Conservation (phyloP, 2,888 invertebrate genomes). For the Parnassius apollo region DNA sequence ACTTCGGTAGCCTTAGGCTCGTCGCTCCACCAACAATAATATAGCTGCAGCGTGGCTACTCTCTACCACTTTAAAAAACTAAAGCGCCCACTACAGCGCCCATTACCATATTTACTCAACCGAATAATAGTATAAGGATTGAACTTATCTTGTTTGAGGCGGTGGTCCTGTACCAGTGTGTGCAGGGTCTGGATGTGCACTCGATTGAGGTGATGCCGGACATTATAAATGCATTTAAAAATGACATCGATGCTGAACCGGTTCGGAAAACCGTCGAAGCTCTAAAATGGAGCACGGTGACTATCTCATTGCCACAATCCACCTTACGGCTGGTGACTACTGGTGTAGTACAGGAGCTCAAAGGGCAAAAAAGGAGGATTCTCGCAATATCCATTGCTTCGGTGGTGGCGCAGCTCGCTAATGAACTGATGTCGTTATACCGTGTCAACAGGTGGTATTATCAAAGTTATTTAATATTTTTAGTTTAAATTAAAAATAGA, state of each 20-base stretch:
- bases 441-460: conserved; percentile 95
- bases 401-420: conserved; percentile 92
- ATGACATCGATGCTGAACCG: conserved; percentile 87
- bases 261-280: conserved; percentile 93
- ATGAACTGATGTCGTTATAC: conserved; percentile 85
- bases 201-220: conserved; percentile 88
- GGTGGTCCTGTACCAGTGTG: conserved; percentile 89
- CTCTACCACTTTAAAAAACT: no score
- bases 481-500: conserved; percentile 39
- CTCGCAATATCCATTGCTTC: conserved; percentile 95
- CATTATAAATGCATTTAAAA: conserved; percentile 88
- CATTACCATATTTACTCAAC: conserved; percentile 84
- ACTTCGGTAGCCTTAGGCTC: no score
- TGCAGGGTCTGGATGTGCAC: conserved; percentile 86
- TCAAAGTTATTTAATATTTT: conserved; percentile 46
- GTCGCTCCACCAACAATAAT: no score
- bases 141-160: conserved; percentile 95
- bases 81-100: conserved; percentile 80
- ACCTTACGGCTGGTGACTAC: conserved; percentile 90
- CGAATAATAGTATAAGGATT: conserved; percentile 89
- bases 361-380: conserved; percentile 89
- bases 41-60: no score
- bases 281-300: conserved; percentile 96
- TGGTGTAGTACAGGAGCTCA: conserved; percentile 90
- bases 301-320: conserved; percentile 89